Evolutionary conservation across 2,888 invertebrate species (phyloP), one percentile per base, ranked within the genome.

Genomic region (Trichogramma dendrolimi): DNA sequence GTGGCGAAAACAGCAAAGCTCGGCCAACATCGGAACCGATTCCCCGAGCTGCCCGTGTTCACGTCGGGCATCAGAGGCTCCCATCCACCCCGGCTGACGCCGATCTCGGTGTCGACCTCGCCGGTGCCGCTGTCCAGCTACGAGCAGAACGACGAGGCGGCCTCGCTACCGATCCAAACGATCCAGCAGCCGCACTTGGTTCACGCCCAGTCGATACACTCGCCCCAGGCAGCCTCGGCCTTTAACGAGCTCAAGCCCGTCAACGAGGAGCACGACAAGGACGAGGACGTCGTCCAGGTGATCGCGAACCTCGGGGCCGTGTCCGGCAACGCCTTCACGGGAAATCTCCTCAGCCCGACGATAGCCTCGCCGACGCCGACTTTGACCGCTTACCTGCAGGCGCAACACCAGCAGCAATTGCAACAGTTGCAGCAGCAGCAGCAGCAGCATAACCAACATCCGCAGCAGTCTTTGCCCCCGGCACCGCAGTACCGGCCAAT

Each of bases 241-340:
- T 27, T 55, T 3, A 39, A 48, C 52, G 41, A 69, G 4, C 55
- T 74, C 7, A 76, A 74, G 58, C 76, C 76, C 0, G 76, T 76
- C 10, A 76, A 64, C 67, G 76, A 76, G 55, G 75, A 74, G 2
- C 64, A 67, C 50, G 73, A 74, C 4, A 74, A 72, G 4, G 69
- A 69, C 39, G 70, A 71, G 41, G 67, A 71, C 41, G 65, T 69
- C 1, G 68, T 65, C 1, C 70, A 70, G 27, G 67, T 70, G 6
- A 67, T 71, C 5, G 68, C 69, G 1, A 70, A 70, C 43, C 68
- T 71, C n/a, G 69, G 69, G 0, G 58, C 68, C 6, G 67, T 70
- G 0, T 65, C 69, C 1, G 61, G 49, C 7, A 70, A 65, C 60
- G 66, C 53, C 11, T 44, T 14, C 4, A 54, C 55, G 40, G 55